A percentile compares a stretch with the other conserved stretches of the same genome.
These are phyloP conservation scores for Narcine bancroftii DNA, from an alignment of 2,113 vertebrate genomes.

Conservation along the genomic window DNA sequence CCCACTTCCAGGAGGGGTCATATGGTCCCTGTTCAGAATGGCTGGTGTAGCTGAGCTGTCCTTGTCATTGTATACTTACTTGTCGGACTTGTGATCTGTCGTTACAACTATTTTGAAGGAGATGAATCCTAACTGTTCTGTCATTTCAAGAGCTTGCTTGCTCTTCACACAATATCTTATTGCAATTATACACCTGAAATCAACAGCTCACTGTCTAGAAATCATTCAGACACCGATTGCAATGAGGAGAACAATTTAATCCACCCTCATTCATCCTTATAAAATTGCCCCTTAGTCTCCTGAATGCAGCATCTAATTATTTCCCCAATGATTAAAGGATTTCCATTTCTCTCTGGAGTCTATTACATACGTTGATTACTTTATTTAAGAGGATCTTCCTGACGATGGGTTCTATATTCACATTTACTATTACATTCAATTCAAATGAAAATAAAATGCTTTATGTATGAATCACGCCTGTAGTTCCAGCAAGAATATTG, in stretches of 20 bases:
- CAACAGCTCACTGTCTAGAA: neutral
- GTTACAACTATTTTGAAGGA: too few species aligned
- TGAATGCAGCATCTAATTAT: constrained; percentile 2
- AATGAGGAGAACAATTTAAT: neutral
- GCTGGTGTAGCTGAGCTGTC: too few species aligned
- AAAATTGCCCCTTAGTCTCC: neutral
- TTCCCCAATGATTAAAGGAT: neutral
- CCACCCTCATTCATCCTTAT: neutral
- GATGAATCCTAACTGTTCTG: neutral
- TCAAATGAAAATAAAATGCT: constrained; percentile 24
- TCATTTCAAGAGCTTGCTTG: neutral
- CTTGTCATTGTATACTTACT: too few species aligned
- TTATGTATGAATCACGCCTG: neutral
- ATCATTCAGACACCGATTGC: neutral
- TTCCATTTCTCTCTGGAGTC: neutral
- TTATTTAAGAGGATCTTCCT: neutral
- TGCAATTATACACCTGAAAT: neutral
- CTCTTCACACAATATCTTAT: neutral
- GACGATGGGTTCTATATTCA: neutral
- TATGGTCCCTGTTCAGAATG: too few species aligned
- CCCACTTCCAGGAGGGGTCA: too few species aligned
- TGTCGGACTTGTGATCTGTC: too few species aligned
- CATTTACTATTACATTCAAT: neutral
- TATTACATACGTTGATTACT: constrained; percentile 22
- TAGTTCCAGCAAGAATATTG: neutral